Conservation (phyloP, 2,888 invertebrate genomes). For the Brachylomia viminalis region DNA sequence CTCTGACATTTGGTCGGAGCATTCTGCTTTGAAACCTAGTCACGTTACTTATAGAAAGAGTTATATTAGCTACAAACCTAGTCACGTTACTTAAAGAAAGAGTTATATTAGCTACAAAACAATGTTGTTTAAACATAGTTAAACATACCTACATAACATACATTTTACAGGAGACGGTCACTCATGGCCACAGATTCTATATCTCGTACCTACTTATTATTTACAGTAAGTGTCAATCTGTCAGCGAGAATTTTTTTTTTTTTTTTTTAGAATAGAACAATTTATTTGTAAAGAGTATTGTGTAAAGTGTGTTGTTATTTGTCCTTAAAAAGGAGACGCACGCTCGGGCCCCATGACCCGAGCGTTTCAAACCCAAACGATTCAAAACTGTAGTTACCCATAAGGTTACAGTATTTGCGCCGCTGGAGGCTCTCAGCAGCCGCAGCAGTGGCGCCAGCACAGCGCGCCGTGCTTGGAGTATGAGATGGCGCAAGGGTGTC, state of each 20-base stretch:
- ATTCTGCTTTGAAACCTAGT: slow-evolving; percentile 9
- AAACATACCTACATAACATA: too few species aligned
- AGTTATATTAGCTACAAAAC: not conserved
- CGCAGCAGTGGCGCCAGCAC: too few species aligned
- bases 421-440: too few species aligned
- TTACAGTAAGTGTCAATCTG: not conserved
- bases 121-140: not conserved
- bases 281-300: too few species aligned
- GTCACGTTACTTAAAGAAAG: slow-evolving; percentile 15
- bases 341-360: too few species aligned
- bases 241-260: not conserved
- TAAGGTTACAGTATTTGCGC: not conserved
- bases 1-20: not conserved
- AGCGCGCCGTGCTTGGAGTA: not conserved
- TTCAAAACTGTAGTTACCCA: not conserved
- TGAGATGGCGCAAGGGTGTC: not conserved
- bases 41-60: slow-evolving; percentile 17
- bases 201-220: not conserved
- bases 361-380: not conserved
- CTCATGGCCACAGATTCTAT: not conserved
- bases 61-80: not conserved
- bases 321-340: not conserved
- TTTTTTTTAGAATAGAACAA: too few species aligned
- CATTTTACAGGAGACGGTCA: not conserved
- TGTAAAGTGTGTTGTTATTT: too few species aligned